Evolutionary conservation across 2,797 vertebrate genomes (phyloP).

Genomic region (Ciconia nigra): DNA sequence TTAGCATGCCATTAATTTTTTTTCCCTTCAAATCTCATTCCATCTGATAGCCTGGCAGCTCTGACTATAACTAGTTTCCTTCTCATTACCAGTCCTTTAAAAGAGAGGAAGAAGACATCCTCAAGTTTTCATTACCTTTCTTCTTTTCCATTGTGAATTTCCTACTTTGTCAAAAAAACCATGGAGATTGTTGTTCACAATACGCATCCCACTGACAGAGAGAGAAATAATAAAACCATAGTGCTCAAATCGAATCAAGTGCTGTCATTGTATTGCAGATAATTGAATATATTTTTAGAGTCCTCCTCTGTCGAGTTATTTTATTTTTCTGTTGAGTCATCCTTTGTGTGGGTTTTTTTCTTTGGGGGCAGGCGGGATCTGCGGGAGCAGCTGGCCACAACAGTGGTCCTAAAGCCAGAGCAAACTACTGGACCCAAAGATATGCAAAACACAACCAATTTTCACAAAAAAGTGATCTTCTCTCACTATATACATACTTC

Average conservation of each 20-base stretch:
- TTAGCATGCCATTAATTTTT: conserved; percentile 59
- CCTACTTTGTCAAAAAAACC: conserved; percentile 10
- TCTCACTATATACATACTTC: not conserved
- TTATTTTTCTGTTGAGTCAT: not conserved
- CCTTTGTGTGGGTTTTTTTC: not conserved
- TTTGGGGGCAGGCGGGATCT: accelerated
- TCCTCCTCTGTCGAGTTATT: not conserved
- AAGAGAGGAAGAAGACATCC: not conserved
- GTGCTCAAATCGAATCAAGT: not conserved
- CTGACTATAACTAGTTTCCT: conserved; percentile 15
- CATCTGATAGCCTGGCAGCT: conserved; percentile 47
- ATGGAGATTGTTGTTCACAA: not conserved
- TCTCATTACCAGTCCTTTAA: conserved; percentile 34
- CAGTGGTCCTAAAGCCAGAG: not conserved
- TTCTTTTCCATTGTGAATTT: conserved; percentile 35
- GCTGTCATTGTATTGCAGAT: not conserved
- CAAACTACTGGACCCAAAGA: not conserved
- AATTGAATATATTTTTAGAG: conserved; percentile 1
- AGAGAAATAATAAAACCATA: conserved; percentile 2
- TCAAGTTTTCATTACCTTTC: conserved; percentile 28
- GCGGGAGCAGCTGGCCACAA: not conserved
- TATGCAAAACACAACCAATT: not conserved
- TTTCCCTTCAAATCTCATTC: conserved; percentile 39
- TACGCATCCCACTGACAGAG: not conserved
- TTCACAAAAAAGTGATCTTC: not conserved